phyloP scores from a whole-genome alignment of 2,113 vertebrate genomes.

The Peucedramus taeniatus region DNA sequence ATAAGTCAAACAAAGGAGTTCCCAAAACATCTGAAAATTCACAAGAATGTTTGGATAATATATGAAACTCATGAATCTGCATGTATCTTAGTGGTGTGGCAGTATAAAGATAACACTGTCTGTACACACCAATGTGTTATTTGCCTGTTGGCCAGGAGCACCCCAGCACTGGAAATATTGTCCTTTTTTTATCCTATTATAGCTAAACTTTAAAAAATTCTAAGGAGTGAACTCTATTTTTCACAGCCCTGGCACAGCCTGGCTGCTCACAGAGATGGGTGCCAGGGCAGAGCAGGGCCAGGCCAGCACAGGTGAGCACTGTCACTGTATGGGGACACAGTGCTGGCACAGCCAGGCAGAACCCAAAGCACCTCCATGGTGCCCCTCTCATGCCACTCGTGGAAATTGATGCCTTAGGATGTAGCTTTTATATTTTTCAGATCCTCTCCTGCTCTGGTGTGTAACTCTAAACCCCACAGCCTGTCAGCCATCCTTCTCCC shows the following conservation, averaged over 20 bases:
- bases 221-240: background rate
- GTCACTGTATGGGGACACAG: background rate
- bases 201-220: background rate
- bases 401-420: background rate
- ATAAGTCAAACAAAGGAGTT: background rate
- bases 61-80: background rate
- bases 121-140: no score
- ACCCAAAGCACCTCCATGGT: accelerated
- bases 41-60: background rate
- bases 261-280: background rate
- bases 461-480: background rate
- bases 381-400: background rate
- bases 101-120: background rate
- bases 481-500: background rate
- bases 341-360: background rate
- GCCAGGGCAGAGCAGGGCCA: background rate
- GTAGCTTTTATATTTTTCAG: background rate
- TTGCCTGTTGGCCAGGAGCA: background rate
- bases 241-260: background rate
- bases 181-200: background rate
- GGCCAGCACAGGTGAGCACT: background rate
- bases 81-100: background rate
- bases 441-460: background rate
- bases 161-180: background rate
- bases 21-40: background rate